Evolutionary conservation across 1,140 invertebrate genomes (phyloP), one percentile per base, ranked within the genome.

Genomic region (Geopemphigus sp.): DNA sequence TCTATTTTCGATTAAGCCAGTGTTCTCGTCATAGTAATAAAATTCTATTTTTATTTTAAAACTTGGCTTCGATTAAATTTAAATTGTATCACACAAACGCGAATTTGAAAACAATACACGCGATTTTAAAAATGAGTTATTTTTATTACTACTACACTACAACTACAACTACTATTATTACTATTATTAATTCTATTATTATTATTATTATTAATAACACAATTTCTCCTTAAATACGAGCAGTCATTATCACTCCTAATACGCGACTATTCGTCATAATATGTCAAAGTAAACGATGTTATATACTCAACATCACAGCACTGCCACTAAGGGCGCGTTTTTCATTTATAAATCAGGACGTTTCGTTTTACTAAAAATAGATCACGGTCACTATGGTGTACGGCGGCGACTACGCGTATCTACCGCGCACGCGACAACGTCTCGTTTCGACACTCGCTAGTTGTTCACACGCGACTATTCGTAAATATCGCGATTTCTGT

Each of bases 311-410:
- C 14, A 24, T 17, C 6, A 17, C 45, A 3, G 6, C 12, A 14
- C 24, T 10, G 24, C 0, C 12, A 24, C 68, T 59, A 63, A 78
- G 39, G 57, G 56, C 56, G n/a, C 39, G 56, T 78, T 78, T 78
- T 78, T 59, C 8, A 39, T 39, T 39, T 39, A 39, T 70, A 70
- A 76, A 76, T 14, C 22, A n/a, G 74, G 22, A 26, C 57, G 39
- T 57, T 72, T 56, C 54, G 50, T 22, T 63, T 19, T 10, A 78
- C 74, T 57, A 61, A 78, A 78, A 78, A 78, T 78, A 78, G 74
- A 78, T 78, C 74, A 78, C 22, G 74, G 74, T 26, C 74, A 63
- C 15, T 59, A 32, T 19, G 47, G 19, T 32, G 10, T 63, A 22
- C 56, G 54, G 0, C 54, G 1, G 50, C 72, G 5, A 24, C 72